phyloP scores from a whole-genome alignment of 2,113 vertebrate genomes.

The Ptyas mucosa region DNA sequence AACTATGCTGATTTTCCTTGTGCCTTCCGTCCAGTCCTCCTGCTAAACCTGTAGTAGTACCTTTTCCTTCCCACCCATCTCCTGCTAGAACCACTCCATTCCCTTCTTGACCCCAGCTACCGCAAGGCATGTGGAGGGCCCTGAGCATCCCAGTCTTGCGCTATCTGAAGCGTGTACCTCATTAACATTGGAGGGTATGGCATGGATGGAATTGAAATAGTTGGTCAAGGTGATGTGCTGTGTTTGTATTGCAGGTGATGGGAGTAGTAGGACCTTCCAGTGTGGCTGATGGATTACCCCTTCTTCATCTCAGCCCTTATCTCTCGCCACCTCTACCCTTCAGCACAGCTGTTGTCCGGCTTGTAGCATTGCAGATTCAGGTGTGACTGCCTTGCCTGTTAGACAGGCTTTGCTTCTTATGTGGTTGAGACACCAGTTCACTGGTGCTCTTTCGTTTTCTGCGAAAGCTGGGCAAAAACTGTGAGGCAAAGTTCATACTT shows the following conservation, averaged over 20 bases:
- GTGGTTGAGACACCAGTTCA: slow-evolving; percentile 66
- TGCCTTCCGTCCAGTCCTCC: slow-evolving; percentile 49
- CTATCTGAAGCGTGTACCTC: slow-evolving; percentile 37
- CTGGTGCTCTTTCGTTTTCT: slow-evolving; percentile 69
- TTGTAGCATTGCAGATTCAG: slow-evolving; percentile 99
- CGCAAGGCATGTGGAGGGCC: slow-evolving; percentile 25
- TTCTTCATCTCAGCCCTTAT: slow-evolving; percentile 99
- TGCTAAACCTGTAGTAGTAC: slow-evolving; percentile 32
- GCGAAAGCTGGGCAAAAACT: slow-evolving; percentile 82
- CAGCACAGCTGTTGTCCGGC: slow-evolving; percentile 96
- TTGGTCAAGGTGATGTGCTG: slow-evolving; percentile 76
- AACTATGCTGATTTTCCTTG: slow-evolving; percentile 2
- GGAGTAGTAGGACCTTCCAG: slow-evolving; percentile 98
- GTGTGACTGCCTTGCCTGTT: slow-evolving; percentile 77
- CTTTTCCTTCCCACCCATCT: slow-evolving; percentile 31
- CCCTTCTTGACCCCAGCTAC: slow-evolving; percentile 39
- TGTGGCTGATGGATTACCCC: slow-evolving; percentile 95
- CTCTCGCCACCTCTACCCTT: slow-evolving; percentile 98
- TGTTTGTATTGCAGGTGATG: slow-evolving; percentile 93
- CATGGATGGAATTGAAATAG: slow-evolving; percentile 69
- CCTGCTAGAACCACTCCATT: slow-evolving; percentile 44
- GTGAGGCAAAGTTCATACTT: slow-evolving; percentile 61
- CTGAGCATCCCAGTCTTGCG: slow-evolving; percentile 47
- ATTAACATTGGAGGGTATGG: slow-evolving; percentile 60
- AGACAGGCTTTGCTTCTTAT: slow-evolving; percentile 65